Base-by-base conservation (phyloP, 53 echinoderm and acorn worm species). In the Echinometra lucunter region DNA sequence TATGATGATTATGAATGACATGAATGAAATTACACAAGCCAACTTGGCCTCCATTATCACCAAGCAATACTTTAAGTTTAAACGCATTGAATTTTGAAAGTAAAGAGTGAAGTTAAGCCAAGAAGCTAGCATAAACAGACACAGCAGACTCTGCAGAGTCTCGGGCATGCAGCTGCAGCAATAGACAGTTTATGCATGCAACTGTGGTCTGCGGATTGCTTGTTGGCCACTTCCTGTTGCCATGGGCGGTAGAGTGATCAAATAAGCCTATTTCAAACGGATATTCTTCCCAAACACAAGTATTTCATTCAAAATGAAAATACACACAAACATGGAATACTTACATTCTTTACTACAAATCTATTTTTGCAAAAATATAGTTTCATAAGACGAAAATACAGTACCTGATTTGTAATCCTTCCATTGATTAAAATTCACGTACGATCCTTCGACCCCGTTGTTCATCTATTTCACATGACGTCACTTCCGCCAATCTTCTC, bases 191-290 rank as follows among this genome's bases (percentile, higher is more conserved):
- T 13, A 53, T 72, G 47, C 92, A 92, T 92, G 92, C 92, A 72
- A 69, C 19, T 38, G 42, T 21, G 4, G 53, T 21, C 63, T 63
- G 63, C 40, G 78, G 66, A 70, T 92, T 44, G 83, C 57, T 78
- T 95, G 95, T 95, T 96, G 95, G 95, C 94, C 97, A 98, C 97
- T 98, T 98, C 98, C 98, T 98, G 98, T 98, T 98, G 98, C 98
- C 98, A 98, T 96, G 98, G 98, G 97, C 97, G 97, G 95, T 93
- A 93, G 93, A 58, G 58, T 57, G 93, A 92, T 80, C 56, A 93
- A 93, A 93, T 92, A 69, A 42, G 45, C 27, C 88, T 21, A 53
- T 56, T 88, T 88, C 56, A 55, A 88, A 55, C 88, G n/a, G 9
- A 32, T 56, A 88, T 88, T 88, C 56, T 30, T 55, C 34, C n/a